phyloP scores from a whole-genome alignment of 2,888 invertebrate species.

The Cheiracanthium punctorium region DNA sequence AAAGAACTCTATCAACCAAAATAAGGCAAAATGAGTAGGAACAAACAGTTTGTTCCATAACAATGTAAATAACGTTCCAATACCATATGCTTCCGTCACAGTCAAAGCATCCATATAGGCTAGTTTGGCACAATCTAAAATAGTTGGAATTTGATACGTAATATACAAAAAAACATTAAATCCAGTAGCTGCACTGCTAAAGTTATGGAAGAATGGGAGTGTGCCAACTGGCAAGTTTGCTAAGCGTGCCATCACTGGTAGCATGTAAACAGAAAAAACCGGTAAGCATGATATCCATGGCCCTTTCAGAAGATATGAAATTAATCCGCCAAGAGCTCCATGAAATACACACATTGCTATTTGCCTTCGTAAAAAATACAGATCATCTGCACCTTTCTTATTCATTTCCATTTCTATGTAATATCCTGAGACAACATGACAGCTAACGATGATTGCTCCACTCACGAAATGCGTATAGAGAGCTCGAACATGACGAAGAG shows the following conservation, averaged over 20 bases:
- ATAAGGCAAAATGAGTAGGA: conserved; percentile 78
- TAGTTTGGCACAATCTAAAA: conserved; percentile 75
- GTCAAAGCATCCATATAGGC: conserved; percentile 73
- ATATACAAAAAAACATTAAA: conserved; percentile 76
- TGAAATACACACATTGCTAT: conserved; percentile 75
- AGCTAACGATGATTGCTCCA: conserved; percentile 76
- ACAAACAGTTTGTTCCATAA: conserved; percentile 77
- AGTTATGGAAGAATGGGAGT: conserved; percentile 77
- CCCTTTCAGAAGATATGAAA: conserved; percentile 76
- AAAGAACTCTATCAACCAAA: conserved; percentile 78
- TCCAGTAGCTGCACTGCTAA: conserved; percentile 76
- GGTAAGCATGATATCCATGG: conserved; percentile 75
- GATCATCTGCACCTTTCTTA: conserved; percentile 73
- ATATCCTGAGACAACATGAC: conserved; percentile 77
- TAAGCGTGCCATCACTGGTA: conserved; percentile 78
- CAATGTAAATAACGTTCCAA: conserved; percentile 74
- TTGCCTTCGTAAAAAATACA: conserved; percentile 74
- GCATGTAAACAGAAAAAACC: conserved; percentile 77
- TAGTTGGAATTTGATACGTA: conserved; percentile 76
- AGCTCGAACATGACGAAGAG: conserved; percentile 77
- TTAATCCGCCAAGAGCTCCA: conserved; percentile 75
- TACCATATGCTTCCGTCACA: conserved; percentile 74
- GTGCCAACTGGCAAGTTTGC: conserved; percentile 76
- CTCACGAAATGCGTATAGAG: conserved; percentile 78
- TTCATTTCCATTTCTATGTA: conserved; percentile 76